Base-by-base conservation (phyloP, 2,888 invertebrate genomes). In the Theodoxus fluviatilis region DNA sequence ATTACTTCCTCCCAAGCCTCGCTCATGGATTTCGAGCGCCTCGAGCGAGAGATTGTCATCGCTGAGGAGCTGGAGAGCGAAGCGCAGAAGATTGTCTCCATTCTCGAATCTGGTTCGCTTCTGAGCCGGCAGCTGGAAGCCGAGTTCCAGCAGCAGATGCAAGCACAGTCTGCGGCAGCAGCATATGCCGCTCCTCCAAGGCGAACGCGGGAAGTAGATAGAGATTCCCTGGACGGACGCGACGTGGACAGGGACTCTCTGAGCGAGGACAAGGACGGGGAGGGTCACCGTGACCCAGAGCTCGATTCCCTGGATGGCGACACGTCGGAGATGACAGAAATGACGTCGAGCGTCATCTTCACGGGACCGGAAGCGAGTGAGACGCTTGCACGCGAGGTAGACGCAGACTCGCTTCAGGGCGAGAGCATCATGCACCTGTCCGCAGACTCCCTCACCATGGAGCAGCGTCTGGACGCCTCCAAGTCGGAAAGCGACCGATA, bases 71-170 rank as follows among this genome's bases (percentile, higher is more conserved):
- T 86, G n/a, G 83, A 86, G 72, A 80, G 78, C 35, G 86, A 86
- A 74, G 86, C 86, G 33, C 82, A 84, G 66, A 86, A 85, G 73
- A 85, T 86, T 72, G 86, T 85, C 4, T 80, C 80, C 7, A 81
- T 85, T 69, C 74, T 86, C 22, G 85, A 86, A 74, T 79, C 83
- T 57, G 86, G 86, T 28, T 79, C 80, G 67, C 73, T 86, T 33
- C 74, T 68, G 71, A 75, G 47, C 71, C 70, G 69, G 63, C 75
- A 75, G 55, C 78, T 67, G 63, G 72, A 76, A 49, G 74, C 74
- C 28, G 69, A 67, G 67, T n/a, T n/a, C n/a, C n/a, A n/a, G n/a
- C n/a, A n/a, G n/a, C n/a, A n/a, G n/a, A n/a, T n/a, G n/a, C n/a
- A n/a, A n/a, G n/a, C n/a, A n/a, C n/a, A n/a, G n/a, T 71, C 74